A percentile compares a stretch with the other conserved stretches of the same genome.
These are phyloP conservation scores for Amyelois transitella DNA, from an alignment of 1,140 invertebrate genomes.

Conservation along the genomic window DNA sequence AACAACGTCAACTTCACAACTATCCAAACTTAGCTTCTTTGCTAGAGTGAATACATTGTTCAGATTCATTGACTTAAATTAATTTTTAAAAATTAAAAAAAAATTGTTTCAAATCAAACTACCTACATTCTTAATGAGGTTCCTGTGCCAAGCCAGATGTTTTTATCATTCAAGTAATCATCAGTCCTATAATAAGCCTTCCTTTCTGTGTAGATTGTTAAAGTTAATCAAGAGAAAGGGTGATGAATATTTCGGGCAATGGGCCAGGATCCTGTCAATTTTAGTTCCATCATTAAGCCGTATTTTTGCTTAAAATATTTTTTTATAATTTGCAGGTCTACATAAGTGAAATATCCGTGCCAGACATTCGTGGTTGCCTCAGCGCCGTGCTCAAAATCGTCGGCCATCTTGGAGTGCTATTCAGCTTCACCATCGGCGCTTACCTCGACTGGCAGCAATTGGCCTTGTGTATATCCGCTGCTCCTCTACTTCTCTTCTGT, in stretches of 20 bases:
- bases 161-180: no score
- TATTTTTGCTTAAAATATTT: slow-evolving; percentile 4
- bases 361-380: slow-evolving; percentile 88
- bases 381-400: slow-evolving; percentile 91
- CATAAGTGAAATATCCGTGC: slow-evolving; percentile 92
- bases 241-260: background rate
- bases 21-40: no score
- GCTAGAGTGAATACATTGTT: no score
- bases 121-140: no score
- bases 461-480: slow-evolving; percentile 84
- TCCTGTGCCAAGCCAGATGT: no score
- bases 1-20: no score
- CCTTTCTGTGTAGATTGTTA: no score
- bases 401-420: slow-evolving; percentile 88
- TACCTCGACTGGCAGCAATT: slow-evolving; percentile 90
- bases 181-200: no score
- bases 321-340: slow-evolving; percentile 81
- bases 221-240: background rate
- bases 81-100: no score
- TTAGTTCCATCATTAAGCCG: slow-evolving; percentile 1
- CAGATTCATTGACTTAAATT: no score
- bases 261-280: no score
- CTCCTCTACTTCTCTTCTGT: slow-evolving; percentile 76
- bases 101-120: no score
- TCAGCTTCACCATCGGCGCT: slow-evolving; percentile 88